phyloP scores from a whole-genome alignment of 1,140 invertebrate species.

The Orchestia grillus region DNA sequence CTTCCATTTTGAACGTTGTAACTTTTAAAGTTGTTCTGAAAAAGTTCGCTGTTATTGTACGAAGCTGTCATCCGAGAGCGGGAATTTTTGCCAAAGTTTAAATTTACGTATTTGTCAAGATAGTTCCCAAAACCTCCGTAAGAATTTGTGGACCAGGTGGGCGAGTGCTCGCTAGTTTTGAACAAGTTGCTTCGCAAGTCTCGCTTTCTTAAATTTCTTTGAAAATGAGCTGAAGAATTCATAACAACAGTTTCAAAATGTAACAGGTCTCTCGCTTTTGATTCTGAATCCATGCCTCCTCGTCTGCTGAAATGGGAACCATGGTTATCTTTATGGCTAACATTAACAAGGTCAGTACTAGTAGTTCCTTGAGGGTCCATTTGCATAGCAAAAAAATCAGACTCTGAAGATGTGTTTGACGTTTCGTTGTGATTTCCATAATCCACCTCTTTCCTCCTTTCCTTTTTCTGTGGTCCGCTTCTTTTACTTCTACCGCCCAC shows the following conservation, averaged over 20 bases:
- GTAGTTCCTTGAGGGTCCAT: too few species aligned
- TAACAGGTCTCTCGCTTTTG: neutral
- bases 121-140: slow-evolving; percentile 41
- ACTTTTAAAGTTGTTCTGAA: neutral
- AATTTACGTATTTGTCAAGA: neutral
- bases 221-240: neutral
- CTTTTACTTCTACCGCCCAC: neutral
- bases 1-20: neutral
- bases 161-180: neutral
- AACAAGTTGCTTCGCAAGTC: neutral
- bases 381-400: neutral
- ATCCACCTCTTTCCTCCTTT: neutral
- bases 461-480: neutral
- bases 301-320: neutral
- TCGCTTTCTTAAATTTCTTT: neutral
- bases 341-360: neutral
- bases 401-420: neutral
- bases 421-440: neutral
- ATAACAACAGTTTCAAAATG: neutral
- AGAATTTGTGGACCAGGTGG: neutral
- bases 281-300: neutral
- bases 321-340: too few species aligned
- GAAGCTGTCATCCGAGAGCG: neutral
- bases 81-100: neutral
- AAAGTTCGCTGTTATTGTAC: neutral